Percentiles rank a stretch among this genome's conserved stretches.
Evolutionary conservation across 2,113 vertebrate species (phyloP).

Genomic region (Odocoileus virginianus): DNA sequence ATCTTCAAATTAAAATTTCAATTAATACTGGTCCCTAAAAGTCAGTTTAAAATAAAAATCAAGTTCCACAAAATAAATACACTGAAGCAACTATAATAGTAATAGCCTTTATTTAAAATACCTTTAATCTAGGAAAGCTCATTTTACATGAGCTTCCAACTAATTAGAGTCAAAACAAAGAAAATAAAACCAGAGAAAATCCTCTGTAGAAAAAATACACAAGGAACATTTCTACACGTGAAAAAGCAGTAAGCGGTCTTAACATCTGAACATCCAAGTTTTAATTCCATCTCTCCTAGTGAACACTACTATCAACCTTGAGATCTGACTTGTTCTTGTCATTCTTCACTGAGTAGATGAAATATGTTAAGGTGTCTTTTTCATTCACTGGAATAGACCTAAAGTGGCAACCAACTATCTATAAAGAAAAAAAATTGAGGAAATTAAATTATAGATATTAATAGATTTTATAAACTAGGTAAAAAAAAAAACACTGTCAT

Average conservation of each 20-base stretch:
- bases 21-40: background rate
- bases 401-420: conserved; percentile 90
- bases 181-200: conserved; percentile 81
- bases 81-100: conserved; percentile 74
- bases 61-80: conserved; percentile 75
- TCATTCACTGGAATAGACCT: conserved; percentile 89
- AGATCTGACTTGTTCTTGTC: conserved; percentile 87
- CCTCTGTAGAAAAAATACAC: conserved; percentile 77
- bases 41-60: conserved; percentile 32
- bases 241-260: conserved; percentile 77
- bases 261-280: conserved; percentile 64
- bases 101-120: conserved; percentile 85
- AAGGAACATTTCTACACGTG: conserved; percentile 78
- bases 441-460: conserved; percentile 58
- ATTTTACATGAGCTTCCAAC: conserved; percentile 71
- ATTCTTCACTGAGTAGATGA: conserved; percentile 89
- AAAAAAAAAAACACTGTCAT: background rate
- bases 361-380: conserved; percentile 89
- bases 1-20: conserved; percentile 34
- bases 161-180: conserved; percentile 80
- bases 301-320: conserved; percentile 84
- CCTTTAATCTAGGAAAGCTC: conserved; percentile 69
- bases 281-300: conserved; percentile 73
- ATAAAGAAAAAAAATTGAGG: conserved; percentile 69
- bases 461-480: background rate